Percentiles rank a stretch among this genome's conserved stretches.
Evolutionary conservation across 2,797 vertebrate genomes (phyloP).

Genomic region (Telmatherina bonti): DNA sequence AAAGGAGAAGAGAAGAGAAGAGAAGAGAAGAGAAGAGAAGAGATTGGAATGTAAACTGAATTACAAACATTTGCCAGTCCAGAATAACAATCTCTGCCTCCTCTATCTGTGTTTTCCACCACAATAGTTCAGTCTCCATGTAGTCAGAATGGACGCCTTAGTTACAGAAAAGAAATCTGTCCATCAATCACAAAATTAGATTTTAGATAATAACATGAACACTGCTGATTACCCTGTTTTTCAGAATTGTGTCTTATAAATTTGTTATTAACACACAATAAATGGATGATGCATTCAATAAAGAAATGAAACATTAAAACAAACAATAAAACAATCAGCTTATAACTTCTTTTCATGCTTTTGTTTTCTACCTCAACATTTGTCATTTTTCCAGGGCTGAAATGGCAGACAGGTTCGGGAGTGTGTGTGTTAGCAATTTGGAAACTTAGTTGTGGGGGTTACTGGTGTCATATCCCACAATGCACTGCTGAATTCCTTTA

Average conservation of each 20-base stretch:
- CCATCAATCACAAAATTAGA: constrained; percentile 15
- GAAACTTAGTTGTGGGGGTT: constrained; percentile 80
- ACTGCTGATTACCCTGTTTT: background rate
- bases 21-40: too few species aligned
- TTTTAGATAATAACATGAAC: background rate
- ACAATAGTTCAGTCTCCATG: too few species aligned
- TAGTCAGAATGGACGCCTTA: too few species aligned
- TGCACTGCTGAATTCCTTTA: constrained; percentile 87
- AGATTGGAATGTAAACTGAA: constrained; percentile 49
- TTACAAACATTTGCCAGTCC: constrained; percentile 48
- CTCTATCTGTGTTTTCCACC: constrained; percentile 45
- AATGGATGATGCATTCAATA: background rate
- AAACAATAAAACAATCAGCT: background rate
- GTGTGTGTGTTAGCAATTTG: constrained; percentile 86
- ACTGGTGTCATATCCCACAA: constrained; percentile 84
- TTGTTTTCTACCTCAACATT: constrained; percentile 36
- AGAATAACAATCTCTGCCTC: constrained; percentile 49
- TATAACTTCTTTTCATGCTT: background rate
- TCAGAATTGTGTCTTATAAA: background rate
- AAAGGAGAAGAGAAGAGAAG: too few species aligned
- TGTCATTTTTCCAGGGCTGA: constrained; percentile 52
- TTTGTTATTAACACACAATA: background rate
- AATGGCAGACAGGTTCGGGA: constrained; percentile 60
- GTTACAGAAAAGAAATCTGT: constrained; percentile 33
- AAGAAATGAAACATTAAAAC: background rate